Conservation (phyloP, 2,113 vertebrate species). For the Fregetta grallaria region DNA sequence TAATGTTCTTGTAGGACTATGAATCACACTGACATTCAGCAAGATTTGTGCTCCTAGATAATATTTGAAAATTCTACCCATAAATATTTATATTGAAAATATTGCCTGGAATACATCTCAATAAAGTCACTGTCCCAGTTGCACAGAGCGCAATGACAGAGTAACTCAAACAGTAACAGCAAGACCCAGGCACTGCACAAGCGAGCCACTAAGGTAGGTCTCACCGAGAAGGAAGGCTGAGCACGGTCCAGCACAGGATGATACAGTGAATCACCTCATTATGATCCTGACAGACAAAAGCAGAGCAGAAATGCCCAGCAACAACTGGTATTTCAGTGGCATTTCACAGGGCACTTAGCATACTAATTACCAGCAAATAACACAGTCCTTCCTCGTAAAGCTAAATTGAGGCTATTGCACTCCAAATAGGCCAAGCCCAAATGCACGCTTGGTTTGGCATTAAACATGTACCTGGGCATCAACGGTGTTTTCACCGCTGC, state of each 20-base stretch:
- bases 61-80: constrained; percentile 18
- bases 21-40: constrained; percentile 37
- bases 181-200: background rate
- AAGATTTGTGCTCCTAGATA: constrained; percentile 15
- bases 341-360: background rate
- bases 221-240: background rate
- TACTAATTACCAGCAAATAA: background rate
- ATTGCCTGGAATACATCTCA: constrained; percentile 43
- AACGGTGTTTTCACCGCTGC: background rate
- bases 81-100: constrained; percentile 56
- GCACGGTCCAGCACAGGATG: background rate
- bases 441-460: background rate
- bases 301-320: background rate
- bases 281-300: background rate
- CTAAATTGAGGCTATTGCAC: background rate
- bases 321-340: background rate
- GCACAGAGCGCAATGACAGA: background rate
- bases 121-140: background rate
- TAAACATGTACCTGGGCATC: rapidly evolving
- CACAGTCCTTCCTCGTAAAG: background rate
- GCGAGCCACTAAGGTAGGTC: background rate
- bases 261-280: background rate
- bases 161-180: background rate
- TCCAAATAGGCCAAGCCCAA: background rate
- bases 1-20: background rate